Conservation (phyloP, 2,888 invertebrate species). For the Sinotaia quadrata region DNA sequence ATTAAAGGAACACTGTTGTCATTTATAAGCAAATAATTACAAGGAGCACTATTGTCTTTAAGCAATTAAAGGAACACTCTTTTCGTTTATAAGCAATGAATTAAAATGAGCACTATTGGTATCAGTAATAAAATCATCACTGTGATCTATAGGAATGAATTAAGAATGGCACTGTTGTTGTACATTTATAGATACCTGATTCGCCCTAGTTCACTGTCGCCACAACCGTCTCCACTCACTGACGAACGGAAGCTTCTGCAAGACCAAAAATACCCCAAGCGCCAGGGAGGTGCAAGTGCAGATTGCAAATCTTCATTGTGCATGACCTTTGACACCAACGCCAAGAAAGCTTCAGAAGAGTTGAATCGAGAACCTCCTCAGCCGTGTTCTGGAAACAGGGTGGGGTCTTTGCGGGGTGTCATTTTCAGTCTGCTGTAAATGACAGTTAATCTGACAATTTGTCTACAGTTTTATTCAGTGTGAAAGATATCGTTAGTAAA, state of each 20-base stretch:
- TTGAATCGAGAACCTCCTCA: neutral
- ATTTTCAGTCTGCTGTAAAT: too few relatives aligned
- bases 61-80: too few relatives aligned
- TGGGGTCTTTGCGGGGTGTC: too few relatives aligned
- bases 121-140: too few relatives aligned
- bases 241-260: conserved; percentile 61
- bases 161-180: too few relatives aligned
- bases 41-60: too few relatives aligned
- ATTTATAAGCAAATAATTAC: too few relatives aligned
- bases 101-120: too few relatives aligned
- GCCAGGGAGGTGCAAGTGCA: conserved; percentile 54
- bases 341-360: conserved; percentile 28
- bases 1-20: too few relatives aligned
- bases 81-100: too few relatives aligned
- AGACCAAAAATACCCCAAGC: conserved; percentile 27
- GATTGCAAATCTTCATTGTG: conserved; percentile 44
- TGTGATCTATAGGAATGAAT: too few relatives aligned
- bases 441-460: too few relatives aligned
- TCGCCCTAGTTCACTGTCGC: conserved; percentile 88
- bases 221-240: conserved; percentile 69
- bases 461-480: neutral
- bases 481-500: neutral
- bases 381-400: conserved; percentile 35
- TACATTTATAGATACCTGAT: conserved; percentile 84
- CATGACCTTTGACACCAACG: conserved; percentile 14